Percentiles rank a stretch among this genome's conserved stretches.
Evolutionary conservation across 2,113 vertebrate species (phyloP).

Genomic region (Cebus imitator): DNA sequence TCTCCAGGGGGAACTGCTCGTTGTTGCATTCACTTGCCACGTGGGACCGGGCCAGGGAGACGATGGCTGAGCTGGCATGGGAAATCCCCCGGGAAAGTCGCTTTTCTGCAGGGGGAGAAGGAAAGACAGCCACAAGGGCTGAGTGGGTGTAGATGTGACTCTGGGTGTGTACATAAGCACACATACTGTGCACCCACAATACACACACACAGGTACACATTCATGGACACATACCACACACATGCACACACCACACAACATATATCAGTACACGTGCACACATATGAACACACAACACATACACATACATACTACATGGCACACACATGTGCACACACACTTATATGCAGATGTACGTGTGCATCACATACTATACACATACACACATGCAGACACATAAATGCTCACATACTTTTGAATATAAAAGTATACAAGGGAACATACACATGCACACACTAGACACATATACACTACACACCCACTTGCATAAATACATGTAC

Average conservation of each 20-base stretch:
- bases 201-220: neutral
- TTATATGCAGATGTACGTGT: no score
- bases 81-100: conserved; percentile 98
- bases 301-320: neutral
- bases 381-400: neutral
- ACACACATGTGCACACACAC: no score
- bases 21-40: conserved; percentile 94
- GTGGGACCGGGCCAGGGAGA: conserved; percentile 95
- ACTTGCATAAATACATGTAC: neutral
- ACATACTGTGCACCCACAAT: neutral
- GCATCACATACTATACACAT: neutral
- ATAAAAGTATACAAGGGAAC: neutral
- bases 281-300: neutral
- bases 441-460: neutral
- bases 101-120: conserved; percentile 87
- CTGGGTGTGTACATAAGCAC: no score
- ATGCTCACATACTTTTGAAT: neutral
- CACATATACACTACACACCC: neutral
- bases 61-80: conserved; percentile 98
- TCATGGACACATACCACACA: neutral
- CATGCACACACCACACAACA: rapidly evolving
- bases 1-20: conserved; percentile 97
- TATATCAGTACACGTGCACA: neutral
- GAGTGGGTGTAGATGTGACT: neutral
- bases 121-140: neutral